Percentiles rank a stretch among this genome's conserved stretches.
These are phyloP conservation scores for Andrena cerasifolii DNA, from an alignment of 1,140 invertebrate genomes.

Conservation along the genomic window DNA sequence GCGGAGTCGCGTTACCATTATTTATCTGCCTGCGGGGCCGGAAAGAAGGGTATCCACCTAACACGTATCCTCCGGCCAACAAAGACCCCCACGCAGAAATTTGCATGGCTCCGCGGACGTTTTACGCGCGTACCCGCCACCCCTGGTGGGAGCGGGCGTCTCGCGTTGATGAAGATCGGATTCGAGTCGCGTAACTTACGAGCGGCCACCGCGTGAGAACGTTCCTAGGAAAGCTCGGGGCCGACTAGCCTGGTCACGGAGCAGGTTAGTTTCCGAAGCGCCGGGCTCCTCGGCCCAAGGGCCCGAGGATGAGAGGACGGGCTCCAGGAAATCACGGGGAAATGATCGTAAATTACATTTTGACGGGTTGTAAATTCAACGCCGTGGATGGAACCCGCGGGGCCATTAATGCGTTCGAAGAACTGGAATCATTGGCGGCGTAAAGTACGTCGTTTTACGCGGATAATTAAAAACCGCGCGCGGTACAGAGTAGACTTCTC, in stretches of 20 bases:
- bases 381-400: neutral
- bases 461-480: neutral
- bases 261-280: neutral
- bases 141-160: slow-evolving; percentile 19
- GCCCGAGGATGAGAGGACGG: no score
- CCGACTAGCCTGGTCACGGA: slow-evolving; percentile 15
- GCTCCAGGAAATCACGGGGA: neutral
- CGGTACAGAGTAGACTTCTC: neutral
- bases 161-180: slow-evolving; percentile 65
- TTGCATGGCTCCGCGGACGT: slow-evolving; percentile 56
- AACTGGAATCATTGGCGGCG: neutral
- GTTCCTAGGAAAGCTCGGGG: slow-evolving; percentile 20
- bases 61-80: slow-evolving; percentile 63
- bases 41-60: slow-evolving; percentile 55
- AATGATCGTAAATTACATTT: slow-evolving; percentile 6
- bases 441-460: neutral
- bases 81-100: slow-evolving; percentile 67
- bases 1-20: slow-evolving; percentile 68
- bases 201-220: slow-evolving; percentile 36
- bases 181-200: slow-evolving; percentile 60
- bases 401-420: neutral
- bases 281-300: neutral
- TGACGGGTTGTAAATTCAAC: slow-evolving; percentile 21
- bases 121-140: slow-evolving; percentile 51
- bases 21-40: slow-evolving; percentile 60